Conservation (phyloP, 2,797 vertebrate genomes). For the Leptatherina wallacei region DNA sequence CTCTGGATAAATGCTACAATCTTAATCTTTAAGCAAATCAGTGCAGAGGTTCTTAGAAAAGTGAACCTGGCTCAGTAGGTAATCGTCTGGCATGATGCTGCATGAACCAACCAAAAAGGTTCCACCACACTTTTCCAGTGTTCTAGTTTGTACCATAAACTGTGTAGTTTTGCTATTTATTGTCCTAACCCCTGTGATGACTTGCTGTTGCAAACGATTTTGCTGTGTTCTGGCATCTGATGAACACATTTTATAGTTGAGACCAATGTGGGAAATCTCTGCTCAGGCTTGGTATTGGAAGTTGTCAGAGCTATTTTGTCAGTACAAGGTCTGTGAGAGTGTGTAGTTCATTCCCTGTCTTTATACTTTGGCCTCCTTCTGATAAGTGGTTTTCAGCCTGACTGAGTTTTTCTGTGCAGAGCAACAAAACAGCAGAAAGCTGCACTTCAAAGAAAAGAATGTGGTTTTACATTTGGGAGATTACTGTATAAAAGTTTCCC, state of each 20-base stretch:
- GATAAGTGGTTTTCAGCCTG: constrained; percentile 56
- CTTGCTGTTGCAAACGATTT: background rate
- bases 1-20: background rate
- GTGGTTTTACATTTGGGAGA: constrained; percentile 14
- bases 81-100: background rate
- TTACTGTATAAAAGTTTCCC: constrained; percentile 17
- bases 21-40: background rate
- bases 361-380: constrained; percentile 36
- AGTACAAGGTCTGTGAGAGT: constrained; percentile 31
- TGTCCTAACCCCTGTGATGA: background rate
- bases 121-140: background rate
- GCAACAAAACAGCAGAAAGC: constrained; percentile 20
- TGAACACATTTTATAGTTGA: constrained; percentile 14
- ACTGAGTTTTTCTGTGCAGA: constrained; percentile 29
- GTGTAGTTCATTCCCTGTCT: constrained; percentile 34
- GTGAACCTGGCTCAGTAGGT: constrained; percentile 1
- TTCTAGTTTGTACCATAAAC: background rate
- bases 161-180: background rate
- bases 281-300: constrained; percentile 26
- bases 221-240: background rate
- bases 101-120: background rate
- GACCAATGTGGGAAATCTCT: constrained; percentile 16
- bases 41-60: background rate
- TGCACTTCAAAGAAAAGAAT: constrained; percentile 14
- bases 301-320: constrained; percentile 48